A percentile compares a stretch with the other conserved stretches of the same genome.
Conservation (phyloP, 1,140 invertebrate species). For the Habropoda laboriosa region DNA sequence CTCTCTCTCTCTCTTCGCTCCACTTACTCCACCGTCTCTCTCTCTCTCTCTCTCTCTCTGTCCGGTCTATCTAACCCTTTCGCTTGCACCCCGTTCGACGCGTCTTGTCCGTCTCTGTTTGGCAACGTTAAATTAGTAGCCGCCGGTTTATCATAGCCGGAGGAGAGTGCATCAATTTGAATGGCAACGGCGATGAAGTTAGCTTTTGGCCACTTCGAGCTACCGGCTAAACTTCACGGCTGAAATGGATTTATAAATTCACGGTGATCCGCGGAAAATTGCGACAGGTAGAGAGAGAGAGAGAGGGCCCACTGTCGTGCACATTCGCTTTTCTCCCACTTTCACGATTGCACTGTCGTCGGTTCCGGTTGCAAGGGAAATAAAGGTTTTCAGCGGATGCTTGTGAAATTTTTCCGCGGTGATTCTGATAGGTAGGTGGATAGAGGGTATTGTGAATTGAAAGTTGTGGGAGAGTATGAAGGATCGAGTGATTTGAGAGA, state of each 20-base stretch:
- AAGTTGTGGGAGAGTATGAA: no score
- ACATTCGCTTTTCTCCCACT: no score
- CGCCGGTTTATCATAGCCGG: neutral
- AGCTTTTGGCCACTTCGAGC: neutral
- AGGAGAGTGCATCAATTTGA: slow-evolving; percentile 25
- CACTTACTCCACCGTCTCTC: slow-evolving; percentile 20
- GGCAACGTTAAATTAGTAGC: slow-evolving; percentile 9
- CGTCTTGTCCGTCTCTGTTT: neutral
- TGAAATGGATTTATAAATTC: neutral
- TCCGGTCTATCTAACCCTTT: neutral
- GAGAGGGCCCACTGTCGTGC: no score
- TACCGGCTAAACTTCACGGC: neutral
- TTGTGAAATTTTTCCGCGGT: no score
- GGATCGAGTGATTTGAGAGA: no score
- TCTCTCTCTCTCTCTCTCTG: neutral
- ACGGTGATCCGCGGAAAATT: neutral
- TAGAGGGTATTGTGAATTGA: no score
- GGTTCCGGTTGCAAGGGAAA: no score
- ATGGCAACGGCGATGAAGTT: neutral
- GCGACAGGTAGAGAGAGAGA: no score
- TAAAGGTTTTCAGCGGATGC: no score
- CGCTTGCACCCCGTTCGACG: no score
- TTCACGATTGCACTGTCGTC: no score
- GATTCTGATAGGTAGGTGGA: no score
- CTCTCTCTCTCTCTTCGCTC: slow-evolving; percentile 20